Percentiles rank a stretch among this genome's conserved stretches.
Conservation (phyloP, 2,113 vertebrate genomes). For the Sardina pilchardus region DNA sequence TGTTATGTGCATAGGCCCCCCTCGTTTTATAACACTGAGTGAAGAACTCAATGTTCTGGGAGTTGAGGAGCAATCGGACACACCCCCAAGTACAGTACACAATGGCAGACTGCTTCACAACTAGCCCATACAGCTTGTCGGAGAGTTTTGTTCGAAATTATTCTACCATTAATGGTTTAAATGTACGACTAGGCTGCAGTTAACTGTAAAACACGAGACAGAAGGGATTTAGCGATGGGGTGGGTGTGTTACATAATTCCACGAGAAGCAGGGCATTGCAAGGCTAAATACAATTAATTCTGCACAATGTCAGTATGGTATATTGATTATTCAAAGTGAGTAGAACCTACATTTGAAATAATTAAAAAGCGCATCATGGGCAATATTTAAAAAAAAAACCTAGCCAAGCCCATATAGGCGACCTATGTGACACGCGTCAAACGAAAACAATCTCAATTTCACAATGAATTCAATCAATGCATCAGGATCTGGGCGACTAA, state of each 20-base stretch:
- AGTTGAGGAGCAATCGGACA: not conserved
- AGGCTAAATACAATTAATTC: not conserved
- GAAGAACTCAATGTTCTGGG: constrained; percentile 12
- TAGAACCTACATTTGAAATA: not conserved
- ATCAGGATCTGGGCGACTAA: not conserved
- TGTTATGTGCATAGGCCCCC: not conserved
- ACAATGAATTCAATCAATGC: not conserved
- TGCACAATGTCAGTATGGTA: not conserved
- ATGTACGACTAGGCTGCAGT: too few relatives aligned
- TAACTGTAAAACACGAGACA: too few relatives aligned
- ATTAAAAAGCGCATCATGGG: not conserved
- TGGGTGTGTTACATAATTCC: not conserved
- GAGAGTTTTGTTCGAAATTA: not conserved
- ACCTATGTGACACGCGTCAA: not conserved
- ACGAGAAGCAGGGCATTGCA: not conserved
- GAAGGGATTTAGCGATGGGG: not conserved
- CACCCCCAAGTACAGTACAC: not conserved
- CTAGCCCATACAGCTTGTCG: not conserved
- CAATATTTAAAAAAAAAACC: not conserved
- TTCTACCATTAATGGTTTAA: not conserved
- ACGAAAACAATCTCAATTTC: not conserved
- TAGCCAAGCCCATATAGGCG: not conserved
- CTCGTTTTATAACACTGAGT: not conserved
- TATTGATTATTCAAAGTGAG: not conserved
- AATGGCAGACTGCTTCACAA: not conserved